Evolutionary conservation across 2,113 vertebrate species (phyloP).

Genomic region (Mugil cephalus): DNA sequence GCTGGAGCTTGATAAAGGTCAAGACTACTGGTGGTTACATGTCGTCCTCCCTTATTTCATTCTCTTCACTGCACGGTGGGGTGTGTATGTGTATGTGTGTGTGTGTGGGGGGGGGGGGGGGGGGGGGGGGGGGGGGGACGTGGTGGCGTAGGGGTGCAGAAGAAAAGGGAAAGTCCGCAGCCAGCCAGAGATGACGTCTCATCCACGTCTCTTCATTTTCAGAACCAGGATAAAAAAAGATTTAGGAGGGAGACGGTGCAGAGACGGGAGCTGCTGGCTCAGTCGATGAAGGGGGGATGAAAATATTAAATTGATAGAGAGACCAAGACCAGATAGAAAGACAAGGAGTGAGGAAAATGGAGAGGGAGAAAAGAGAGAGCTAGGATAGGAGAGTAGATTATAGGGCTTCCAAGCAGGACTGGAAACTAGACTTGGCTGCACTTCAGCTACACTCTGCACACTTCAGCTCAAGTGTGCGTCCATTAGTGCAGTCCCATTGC

Average conservation of each 20-base stretch:
- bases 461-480: conserved; percentile 83
- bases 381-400: conserved; percentile 74
- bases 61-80: conserved; percentile 56
- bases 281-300: conserved; percentile 60
- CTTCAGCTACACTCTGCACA: conserved; percentile 82
- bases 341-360: conserved; percentile 47
- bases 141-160: no score
- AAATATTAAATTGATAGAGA: conserved; percentile 72
- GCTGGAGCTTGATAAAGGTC: conserved; percentile 79
- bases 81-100: no score
- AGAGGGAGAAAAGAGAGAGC: conserved; percentile 53
- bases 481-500: conserved; percentile 84
- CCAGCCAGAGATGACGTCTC: conserved; percentile 40
- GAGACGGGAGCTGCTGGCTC: conserved; percentile 52
- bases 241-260: conserved; percentile 59
- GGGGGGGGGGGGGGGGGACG: conserved; percentile 20
- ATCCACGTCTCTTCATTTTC: conserved; percentile 60
- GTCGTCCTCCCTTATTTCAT: conserved; percentile 70
- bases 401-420: conserved; percentile 78
- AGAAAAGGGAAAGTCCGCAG: conserved; percentile 43
- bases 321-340: conserved; percentile 55
- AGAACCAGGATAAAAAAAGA: conserved; percentile 70
- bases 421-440: conserved; percentile 82
- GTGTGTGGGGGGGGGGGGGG: conserved; percentile 18
- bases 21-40: conserved; percentile 75